A percentile compares a stretch with the other conserved stretches of the same genome.
Evolutionary conservation across 2,113 vertebrate species (phyloP).

Genomic region (Ariopsis seemanni): DNA sequence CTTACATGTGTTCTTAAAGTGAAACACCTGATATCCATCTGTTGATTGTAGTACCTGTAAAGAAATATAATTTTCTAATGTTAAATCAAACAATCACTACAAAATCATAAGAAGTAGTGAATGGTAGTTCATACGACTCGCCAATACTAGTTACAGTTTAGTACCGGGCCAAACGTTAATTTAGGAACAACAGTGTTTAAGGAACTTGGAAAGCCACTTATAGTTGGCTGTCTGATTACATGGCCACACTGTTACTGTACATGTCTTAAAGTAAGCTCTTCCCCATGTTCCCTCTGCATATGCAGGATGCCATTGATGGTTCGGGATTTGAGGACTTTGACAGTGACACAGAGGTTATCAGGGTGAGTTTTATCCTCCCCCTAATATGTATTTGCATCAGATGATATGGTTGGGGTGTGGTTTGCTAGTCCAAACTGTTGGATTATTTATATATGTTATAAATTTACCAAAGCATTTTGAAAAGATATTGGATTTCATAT

Average conservation of each 20-base stretch:
- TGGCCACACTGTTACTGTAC: no score
- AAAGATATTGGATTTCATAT: background rate
- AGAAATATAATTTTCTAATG: background rate
- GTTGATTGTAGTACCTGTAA: background rate
- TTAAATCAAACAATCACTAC: no score
- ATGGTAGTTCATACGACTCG: background rate
- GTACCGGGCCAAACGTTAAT: background rate
- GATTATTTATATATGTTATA: background rate
- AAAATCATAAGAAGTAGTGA: background rate
- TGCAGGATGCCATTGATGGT: conserved; percentile 74
- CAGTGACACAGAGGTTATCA: conserved; percentile 69
- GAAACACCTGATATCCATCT: background rate
- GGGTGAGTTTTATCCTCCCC: conserved; percentile 61
- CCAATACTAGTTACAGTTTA: background rate
- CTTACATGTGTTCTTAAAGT: background rate
- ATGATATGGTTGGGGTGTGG: background rate
- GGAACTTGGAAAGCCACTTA: background rate
- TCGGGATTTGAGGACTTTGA: conserved; percentile 76
- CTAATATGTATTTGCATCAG: background rate
- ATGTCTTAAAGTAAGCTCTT: background rate
- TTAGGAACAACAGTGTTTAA: background rate
- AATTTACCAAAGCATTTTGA: background rate
- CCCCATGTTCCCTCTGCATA: background rate
- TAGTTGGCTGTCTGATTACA: background rate
- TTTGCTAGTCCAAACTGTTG: background rate